phyloP scores from a whole-genome alignment of 2,888 invertebrate genomes.

The Agrochola circellaris region DNA sequence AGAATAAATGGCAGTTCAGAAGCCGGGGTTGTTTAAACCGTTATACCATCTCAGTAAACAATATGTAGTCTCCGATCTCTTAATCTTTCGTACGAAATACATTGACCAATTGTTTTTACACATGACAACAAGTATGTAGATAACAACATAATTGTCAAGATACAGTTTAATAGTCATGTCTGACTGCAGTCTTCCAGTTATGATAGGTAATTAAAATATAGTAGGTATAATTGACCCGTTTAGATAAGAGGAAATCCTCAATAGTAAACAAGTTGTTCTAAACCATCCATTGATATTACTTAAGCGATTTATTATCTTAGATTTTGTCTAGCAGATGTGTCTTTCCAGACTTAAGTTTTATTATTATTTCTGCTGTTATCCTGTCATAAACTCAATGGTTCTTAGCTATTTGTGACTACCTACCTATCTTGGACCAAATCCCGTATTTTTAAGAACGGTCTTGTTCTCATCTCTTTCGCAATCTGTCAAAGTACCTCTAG shows the following conservation, averaged over 20 bases:
- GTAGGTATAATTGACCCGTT: constrained; percentile 2
- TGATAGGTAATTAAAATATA: constrained; percentile 27
- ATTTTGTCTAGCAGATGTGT: neutral
- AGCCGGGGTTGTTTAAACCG: neutral
- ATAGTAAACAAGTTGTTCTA: constrained; percentile 10
- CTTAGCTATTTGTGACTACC: neutral
- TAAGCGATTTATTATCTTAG: neutral
- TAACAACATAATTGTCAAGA: neutral
- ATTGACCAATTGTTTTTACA: neutral
- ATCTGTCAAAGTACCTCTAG: neutral
- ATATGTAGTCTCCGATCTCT: neutral
- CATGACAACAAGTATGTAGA: neutral
- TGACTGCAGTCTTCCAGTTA: constrained; percentile 11
- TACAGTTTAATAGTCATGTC: neutral
- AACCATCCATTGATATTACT: neutral
- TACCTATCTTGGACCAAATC: no score
- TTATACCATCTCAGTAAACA: neutral
- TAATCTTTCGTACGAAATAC: neutral
- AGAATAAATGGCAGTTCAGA: neutral
- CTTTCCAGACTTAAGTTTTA: no score
- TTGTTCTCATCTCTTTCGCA: neutral
- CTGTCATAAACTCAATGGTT: neutral
- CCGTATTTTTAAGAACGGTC: neutral
- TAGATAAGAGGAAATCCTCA: constrained; percentile 36
- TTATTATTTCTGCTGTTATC: neutral